phyloP scores from a whole-genome alignment of 2,888 invertebrate genomes.

The Pammene aurita region DNA sequence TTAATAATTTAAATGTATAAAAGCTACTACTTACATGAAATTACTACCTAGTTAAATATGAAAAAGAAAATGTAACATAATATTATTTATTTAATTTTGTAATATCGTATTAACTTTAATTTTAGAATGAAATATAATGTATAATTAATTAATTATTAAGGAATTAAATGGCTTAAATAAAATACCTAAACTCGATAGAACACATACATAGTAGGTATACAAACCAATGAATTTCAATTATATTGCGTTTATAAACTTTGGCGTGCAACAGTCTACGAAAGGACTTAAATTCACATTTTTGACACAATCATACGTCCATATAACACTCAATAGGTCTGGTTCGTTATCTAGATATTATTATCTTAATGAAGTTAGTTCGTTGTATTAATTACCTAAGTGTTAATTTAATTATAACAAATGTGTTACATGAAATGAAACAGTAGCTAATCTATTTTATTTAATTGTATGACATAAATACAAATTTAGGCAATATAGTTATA shows the following conservation, averaged over 20 bases:
- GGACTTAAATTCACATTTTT: background rate
- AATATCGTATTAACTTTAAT: no score
- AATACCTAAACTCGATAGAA: background rate
- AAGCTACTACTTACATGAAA: no score
- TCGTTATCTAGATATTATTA: conserved; percentile 7
- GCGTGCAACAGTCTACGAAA: background rate
- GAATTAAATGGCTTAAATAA: no score
- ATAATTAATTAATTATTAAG: no score
- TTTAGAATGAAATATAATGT: no score
- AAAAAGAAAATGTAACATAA: no score
- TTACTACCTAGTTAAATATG: no score
- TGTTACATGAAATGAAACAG: background rate
- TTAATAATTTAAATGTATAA: no score
- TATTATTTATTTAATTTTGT: no score
- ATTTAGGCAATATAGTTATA: no score
- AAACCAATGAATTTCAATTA: background rate
- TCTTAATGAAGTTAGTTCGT: conserved; percentile 1
- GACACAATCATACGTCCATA: background rate
- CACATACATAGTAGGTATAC: background rate
- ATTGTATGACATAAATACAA: no score
- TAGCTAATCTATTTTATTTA: no score
- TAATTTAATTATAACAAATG: conserved; percentile 3
- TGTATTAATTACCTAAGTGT: conserved; percentile 11
- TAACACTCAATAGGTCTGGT: background rate
- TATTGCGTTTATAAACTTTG: conserved; percentile 5